A percentile compares a stretch with the other conserved stretches of the same genome.
Conservation (phyloP, 2,113 vertebrate species). For the Thermophis baileyi region DNA sequence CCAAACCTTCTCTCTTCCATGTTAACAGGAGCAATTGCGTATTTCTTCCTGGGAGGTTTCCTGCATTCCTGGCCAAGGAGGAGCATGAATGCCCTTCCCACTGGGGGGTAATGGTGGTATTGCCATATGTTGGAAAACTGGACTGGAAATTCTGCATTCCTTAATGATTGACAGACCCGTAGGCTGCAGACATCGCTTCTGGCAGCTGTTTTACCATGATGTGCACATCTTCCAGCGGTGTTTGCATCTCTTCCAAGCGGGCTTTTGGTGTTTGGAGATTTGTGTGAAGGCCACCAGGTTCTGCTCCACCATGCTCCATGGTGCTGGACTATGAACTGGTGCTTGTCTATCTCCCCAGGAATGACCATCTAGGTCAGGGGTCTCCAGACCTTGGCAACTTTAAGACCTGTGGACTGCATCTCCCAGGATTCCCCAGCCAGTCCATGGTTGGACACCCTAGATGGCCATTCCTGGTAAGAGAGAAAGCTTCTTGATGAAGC, state of each 20-base stretch:
- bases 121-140: background rate
- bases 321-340: background rate
- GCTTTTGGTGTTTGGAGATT: background rate
- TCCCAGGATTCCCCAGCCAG: no score
- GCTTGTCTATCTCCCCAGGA: background rate
- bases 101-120: background rate
- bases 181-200: background rate
- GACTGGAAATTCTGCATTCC: background rate
- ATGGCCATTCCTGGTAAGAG: no score
- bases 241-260: background rate
- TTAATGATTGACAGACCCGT: background rate
- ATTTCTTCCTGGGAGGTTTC: background rate
- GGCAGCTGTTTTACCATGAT: background rate
- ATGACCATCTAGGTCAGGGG: background rate
- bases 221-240: background rate
- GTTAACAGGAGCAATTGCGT: conserved; percentile 19
- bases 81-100: background rate
- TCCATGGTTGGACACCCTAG: no score
- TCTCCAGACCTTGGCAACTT: no score
- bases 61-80: background rate
- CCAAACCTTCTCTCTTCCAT: conserved; percentile 11
- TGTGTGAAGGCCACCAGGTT: background rate
- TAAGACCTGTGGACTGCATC: no score
- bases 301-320: background rate
- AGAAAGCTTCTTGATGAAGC: background rate